Evolutionary conservation across 2,888 invertebrate genomes (phyloP).

Genomic region (Odontocerum albicorne): DNA sequence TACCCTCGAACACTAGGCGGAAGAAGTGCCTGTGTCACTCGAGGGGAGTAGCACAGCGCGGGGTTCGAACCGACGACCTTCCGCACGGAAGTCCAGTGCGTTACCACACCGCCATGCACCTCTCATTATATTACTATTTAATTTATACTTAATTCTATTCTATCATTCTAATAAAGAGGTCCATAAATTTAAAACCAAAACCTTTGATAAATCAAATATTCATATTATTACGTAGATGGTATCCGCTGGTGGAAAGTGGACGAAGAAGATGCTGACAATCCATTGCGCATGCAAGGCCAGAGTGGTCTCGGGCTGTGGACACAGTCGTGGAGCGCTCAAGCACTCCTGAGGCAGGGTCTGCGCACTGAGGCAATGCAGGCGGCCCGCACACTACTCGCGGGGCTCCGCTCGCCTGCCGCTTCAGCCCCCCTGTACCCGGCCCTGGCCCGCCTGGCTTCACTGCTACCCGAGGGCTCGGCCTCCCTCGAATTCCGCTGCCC

Average conservation of each 20-base stretch:
- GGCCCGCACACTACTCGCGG: constrained; percentile 45
- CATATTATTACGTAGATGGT: no score
- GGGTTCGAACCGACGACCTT: no score
- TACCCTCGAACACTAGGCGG: no score
- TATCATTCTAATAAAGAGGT: no score
- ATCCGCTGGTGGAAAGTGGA: constrained; percentile 51
- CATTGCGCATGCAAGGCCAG: constrained; percentile 45
- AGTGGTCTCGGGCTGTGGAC: constrained; percentile 13
- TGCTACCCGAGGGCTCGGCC: constrained; percentile 13
- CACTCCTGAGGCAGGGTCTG: constrained; percentile 56
- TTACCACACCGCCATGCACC: no score
- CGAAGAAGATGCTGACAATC: constrained; percentile 47
- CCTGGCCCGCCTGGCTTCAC: constrained; percentile 16
- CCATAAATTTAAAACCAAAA: no score
- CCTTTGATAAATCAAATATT: no score
- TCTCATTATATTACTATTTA: no score
- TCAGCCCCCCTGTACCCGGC: constrained; percentile 18
- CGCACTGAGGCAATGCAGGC: constrained; percentile 48
- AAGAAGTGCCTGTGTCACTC: no score
- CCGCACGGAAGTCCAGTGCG: no score
- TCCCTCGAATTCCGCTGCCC: constrained; percentile 26
- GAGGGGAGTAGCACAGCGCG: no score
- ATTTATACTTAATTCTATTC: no score
- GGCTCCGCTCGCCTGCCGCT: constrained; percentile 41
- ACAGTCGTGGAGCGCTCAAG: constrained; percentile 70